phyloP scores from a whole-genome alignment of 2,797 vertebrate species.

The Pseudomugil gertrudae region DNA sequence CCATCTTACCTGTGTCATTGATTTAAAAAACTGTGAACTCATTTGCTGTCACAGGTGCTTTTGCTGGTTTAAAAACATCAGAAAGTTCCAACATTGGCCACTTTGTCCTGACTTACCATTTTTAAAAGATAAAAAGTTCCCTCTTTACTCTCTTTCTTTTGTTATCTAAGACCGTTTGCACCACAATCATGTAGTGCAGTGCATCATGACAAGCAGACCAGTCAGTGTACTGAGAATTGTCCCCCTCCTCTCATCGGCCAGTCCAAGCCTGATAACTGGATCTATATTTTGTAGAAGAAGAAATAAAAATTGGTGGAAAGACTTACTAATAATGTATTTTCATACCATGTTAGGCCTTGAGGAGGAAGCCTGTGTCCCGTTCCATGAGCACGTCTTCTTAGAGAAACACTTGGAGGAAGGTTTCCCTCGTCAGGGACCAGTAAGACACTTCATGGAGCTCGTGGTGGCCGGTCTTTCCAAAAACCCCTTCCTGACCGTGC shows the following conservation, averaged over 20 bases:
- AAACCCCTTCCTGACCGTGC: constrained; percentile 89
- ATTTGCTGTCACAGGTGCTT: too few relatives aligned
- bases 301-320: background rate
- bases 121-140: too few relatives aligned
- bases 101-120: too few relatives aligned
- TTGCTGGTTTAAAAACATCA: too few relatives aligned
- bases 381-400: constrained; percentile 95
- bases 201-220: background rate
- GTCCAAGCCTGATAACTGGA: background rate
- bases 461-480: constrained; percentile 90
- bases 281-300: background rate
- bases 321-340: constrained; percentile 1
- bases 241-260: too few relatives aligned
- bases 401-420: constrained; percentile 87
- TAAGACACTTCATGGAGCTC: constrained; percentile 96
- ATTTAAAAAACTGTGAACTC: too few relatives aligned
- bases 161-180: too few relatives aligned
- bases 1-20: too few relatives aligned
- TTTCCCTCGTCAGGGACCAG: constrained; percentile 90
- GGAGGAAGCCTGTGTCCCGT: constrained; percentile 87
- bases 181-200: too few relatives aligned
- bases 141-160: too few relatives aligned
- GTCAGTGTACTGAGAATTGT: too few relatives aligned
- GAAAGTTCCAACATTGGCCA: too few relatives aligned
- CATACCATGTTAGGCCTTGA: constrained; percentile 84